Conservation (phyloP, 2,113 vertebrate species). For the Neomonachus schauinslandi region DNA sequence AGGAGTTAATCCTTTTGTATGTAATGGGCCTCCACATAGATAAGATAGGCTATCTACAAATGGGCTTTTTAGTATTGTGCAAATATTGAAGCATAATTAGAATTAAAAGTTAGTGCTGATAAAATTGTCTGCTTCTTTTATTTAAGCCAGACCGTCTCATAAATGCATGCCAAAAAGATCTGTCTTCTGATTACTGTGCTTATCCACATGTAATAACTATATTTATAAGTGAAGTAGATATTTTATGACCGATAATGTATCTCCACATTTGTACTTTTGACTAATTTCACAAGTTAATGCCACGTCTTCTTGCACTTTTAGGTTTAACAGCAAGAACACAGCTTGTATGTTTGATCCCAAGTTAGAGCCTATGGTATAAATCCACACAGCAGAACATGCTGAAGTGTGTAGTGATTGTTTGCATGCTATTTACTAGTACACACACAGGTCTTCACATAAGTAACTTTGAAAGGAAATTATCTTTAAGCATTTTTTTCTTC, state of each 20-base stretch:
- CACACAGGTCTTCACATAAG: background rate
- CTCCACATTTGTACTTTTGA: background rate
- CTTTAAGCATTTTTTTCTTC: background rate
- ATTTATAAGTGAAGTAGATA: background rate
- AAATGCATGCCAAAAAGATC: background rate
- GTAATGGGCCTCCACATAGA: background rate
- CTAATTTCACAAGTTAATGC: background rate
- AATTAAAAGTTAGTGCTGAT: background rate
- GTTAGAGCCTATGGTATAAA: background rate
- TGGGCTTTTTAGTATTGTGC: background rate
- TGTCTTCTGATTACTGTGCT: background rate
- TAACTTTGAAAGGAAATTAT: background rate
- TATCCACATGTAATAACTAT: background rate
- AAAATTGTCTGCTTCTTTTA: background rate
- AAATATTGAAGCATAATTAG: background rate
- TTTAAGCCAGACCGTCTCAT: background rate
- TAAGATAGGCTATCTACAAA: background rate
- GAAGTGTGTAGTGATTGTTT: background rate
- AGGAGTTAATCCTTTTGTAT: conserved; percentile 4
- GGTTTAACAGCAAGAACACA: background rate
- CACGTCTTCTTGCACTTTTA: background rate
- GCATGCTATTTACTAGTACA: background rate
- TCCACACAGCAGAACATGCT: background rate
- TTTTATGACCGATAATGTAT: background rate
- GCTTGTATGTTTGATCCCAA: background rate